These are phyloP conservation scores for Rutpela maculata DNA, from an alignment of 2,888 invertebrate species.

Conservation along the genomic window DNA sequence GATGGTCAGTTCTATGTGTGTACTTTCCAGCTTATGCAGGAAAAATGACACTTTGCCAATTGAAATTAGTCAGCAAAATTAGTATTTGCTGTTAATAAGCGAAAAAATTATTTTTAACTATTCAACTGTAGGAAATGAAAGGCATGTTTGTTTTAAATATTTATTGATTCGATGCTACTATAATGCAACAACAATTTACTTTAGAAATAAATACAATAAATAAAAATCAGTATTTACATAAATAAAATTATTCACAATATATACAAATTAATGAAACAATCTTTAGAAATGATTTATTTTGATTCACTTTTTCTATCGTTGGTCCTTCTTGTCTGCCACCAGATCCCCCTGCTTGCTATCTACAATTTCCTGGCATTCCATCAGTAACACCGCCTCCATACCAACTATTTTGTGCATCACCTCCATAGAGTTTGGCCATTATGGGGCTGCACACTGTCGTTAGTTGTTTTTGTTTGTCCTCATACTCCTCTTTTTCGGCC, in stretches of 20 bases:
- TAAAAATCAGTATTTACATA: conserved; percentile 2
- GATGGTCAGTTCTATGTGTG: too few species aligned
- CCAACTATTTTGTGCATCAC: conserved; percentile 36
- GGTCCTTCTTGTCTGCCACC: conserved; percentile 57
- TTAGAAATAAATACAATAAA: too few species aligned
- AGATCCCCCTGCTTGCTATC: conserved; percentile 50
- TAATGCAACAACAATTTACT: too few species aligned
- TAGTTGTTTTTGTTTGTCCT: conserved; percentile 76
- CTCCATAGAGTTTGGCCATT: conserved; percentile 77
- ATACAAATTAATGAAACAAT: background rate
- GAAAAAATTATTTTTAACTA: too few species aligned
- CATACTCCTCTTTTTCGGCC: conserved; percentile 82
- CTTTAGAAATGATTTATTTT: background rate
- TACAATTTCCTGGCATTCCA: conserved; percentile 66
- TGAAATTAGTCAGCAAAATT: too few species aligned
- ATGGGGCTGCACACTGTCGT: conserved; percentile 75
- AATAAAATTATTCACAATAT: background rate
- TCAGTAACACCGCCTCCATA: conserved; percentile 20
- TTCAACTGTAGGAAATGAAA: too few species aligned
- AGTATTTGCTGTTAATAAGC: too few species aligned
- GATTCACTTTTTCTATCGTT: conserved; percentile 47
- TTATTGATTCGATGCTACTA: background rate
- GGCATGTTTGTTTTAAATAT: background rate
- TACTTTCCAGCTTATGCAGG: too few species aligned
- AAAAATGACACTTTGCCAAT: too few species aligned